Percentiles rank a stretch among this genome's conserved stretches.
Evolutionary conservation across 2,888 invertebrate species (phyloP).

Genomic region (Sinohyriopsis cumingii): DNA sequence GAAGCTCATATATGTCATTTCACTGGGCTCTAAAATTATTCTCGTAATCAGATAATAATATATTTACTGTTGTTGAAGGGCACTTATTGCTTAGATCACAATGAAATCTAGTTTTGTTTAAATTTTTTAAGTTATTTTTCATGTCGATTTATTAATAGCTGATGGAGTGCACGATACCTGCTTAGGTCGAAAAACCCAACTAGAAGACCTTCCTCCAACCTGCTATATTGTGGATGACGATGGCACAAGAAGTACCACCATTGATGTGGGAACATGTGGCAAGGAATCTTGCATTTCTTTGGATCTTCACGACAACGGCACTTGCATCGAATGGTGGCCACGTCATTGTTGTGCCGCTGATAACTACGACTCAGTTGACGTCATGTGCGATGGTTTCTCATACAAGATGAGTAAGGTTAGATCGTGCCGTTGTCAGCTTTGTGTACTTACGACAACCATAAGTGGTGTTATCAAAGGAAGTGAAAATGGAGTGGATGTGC

Average conservation of each 20-base stretch:
- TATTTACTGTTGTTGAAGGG: too few species aligned
- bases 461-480: constrained; percentile 15
- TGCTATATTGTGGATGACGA: constrained; percentile 11
- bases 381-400: constrained; percentile 17
- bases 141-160: too few species aligned
- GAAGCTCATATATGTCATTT: too few species aligned
- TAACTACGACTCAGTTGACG: constrained; percentile 2
- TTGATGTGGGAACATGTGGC: constrained; percentile 18
- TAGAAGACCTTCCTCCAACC: constrained; percentile 3
- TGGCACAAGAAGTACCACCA: constrained; percentile 2
- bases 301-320: constrained; percentile 13
- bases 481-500: constrained; percentile 10
- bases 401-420: constrained; percentile 13
- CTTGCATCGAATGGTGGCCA: constrained; percentile 15
- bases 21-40: too few species aligned
- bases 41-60: too few species aligned
- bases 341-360: constrained; percentile 19
- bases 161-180: background rate
- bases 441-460: constrained; percentile 11
- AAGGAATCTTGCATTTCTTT: constrained; percentile 13
- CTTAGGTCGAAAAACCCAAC: background rate
- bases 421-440: constrained; percentile 17
- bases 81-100: too few species aligned
- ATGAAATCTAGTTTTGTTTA: too few species aligned
- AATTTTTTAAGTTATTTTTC: too few species aligned